Base-by-base conservation (phyloP, 2,797 vertebrate genomes). In the Ceyx erithaca region DNA sequence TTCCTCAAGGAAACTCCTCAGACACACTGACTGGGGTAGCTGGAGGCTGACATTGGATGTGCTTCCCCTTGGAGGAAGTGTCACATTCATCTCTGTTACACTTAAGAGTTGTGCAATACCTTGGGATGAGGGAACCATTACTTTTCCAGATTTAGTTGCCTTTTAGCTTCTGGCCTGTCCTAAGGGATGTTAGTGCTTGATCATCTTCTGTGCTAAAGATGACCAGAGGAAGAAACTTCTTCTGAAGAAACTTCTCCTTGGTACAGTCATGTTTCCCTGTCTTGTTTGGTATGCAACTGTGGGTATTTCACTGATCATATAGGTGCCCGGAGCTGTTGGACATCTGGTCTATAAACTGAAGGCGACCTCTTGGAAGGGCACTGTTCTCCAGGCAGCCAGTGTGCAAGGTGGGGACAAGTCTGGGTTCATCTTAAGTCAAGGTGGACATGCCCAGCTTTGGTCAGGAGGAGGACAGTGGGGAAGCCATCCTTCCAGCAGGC, bases 391-490 rank as follows among this genome's bases (percentile, higher is more conserved):
- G 49, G 10, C 51, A 14, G 31, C 23, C 30, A 19, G 9, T 1
- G 1, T 41, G 30, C 18, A 3, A 14, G 31, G 7, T 85, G 51
- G n/a, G 25, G n/a, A 17, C 22, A 46, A 49, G 68, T 26, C 67
- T 61, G 63, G 10, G 19, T 66, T 79, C 55, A 19, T 49, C 68
- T 20, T 0, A 0, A 64, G 48, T 67, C 63, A 16, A 6, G 18
- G 21, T 69, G 55, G 10, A 31, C 10, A 0, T 84, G 48, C 30
- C 67, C 41, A 54, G 52, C 52, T 54, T n/a, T 31, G n/a, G 19
- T 31, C 21, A 15, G 30, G 12, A 20, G 26, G 23, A 5, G 2
- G 45, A 31, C 40, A 25, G 57, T 13, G 45, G 25, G 9, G 22
- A 55, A 30, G 14, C 54, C 67, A 16, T 28, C 52, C 81, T 59